These are phyloP conservation scores for Chionomys nivalis DNA, from an alignment of 2,113 vertebrate genomes.

Conservation along the genomic window DNA sequence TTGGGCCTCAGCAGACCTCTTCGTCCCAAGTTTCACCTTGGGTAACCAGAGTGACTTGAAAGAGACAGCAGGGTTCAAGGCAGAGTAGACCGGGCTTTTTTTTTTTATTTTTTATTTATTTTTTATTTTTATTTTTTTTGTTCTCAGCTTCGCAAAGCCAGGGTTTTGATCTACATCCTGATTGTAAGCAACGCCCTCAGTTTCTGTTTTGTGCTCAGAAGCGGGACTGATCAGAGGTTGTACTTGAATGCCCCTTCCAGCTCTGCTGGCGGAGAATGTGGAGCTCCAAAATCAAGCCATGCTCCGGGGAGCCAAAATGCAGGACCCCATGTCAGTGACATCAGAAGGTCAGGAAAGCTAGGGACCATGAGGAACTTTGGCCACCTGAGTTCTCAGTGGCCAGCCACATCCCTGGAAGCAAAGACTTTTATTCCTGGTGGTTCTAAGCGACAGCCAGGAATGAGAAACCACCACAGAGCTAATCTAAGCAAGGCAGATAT, in stretches of 20 bases:
- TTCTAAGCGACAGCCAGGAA: not conserved
- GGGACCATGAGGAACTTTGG: not conserved
- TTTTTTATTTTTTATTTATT: not conserved
- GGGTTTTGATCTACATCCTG: not conserved
- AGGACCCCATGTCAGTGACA: not conserved
- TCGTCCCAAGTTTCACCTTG: not conserved
- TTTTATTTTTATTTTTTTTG: not conserved
- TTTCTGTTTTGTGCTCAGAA: not conserved
- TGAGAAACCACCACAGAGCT: not conserved
- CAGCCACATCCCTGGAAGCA: not conserved
- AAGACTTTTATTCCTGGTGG: not conserved
- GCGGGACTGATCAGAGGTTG: not conserved
- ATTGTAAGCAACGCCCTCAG: not conserved
- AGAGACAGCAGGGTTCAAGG: not conserved
- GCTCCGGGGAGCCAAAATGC: not conserved
- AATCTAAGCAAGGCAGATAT: not conserved
- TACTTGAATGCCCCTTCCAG: not conserved
- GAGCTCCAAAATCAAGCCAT: not conserved
- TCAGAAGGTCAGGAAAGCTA: not conserved
- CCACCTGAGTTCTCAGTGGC: not conserved
- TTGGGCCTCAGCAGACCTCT: slow-evolving; percentile 31
- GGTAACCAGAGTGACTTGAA: not conserved
- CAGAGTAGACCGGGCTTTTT: not conserved
- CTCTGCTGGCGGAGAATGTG: not conserved
- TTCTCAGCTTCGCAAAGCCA: not conserved